Evolutionary conservation across 2,113 vertebrate species (phyloP).

Genomic region (Larimichthys polyactis): DNA sequence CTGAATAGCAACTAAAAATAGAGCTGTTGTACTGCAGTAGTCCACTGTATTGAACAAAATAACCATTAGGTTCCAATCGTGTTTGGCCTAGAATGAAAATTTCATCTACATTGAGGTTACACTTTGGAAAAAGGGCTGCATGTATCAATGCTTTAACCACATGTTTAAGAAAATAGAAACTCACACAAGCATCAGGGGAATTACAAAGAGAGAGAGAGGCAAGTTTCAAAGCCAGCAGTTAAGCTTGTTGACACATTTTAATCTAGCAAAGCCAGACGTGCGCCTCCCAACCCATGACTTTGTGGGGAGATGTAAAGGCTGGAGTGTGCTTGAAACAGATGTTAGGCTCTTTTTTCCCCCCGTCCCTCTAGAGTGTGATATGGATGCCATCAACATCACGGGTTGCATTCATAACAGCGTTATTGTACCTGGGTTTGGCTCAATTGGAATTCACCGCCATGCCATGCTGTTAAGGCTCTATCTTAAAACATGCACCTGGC

Average conservation of each 20-base stretch:
- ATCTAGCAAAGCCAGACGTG: constrained; percentile 79
- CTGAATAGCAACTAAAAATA: constrained; percentile 23
- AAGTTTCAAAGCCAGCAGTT: constrained; percentile 79
- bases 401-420: constrained; percentile 75
- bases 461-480: constrained; percentile 76
- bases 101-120: neutral
- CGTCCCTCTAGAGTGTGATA: constrained; percentile 76
- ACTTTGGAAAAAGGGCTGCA: constrained; percentile 39
- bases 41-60: constrained; percentile 4
- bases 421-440: constrained; percentile 71
- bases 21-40: neutral
- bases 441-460: constrained; percentile 75
- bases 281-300: constrained; percentile 76
- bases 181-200: constrained; percentile 67
- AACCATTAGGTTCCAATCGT: neutral
- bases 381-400: constrained; percentile 75
- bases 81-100: too few species aligned
- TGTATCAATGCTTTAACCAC: constrained; percentile 62
- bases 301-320: constrained; percentile 78
- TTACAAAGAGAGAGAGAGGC: constrained; percentile 68
- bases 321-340: constrained; percentile 82
- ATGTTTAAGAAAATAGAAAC: constrained; percentile 77
- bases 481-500: constrained; percentile 87
- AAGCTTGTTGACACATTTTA: constrained; percentile 82
- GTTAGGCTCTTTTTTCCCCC: constrained; percentile 55